Evolutionary conservation across 2,113 vertebrate species (phyloP).

Genomic region (Tychaedon coryphoeus): DNA sequence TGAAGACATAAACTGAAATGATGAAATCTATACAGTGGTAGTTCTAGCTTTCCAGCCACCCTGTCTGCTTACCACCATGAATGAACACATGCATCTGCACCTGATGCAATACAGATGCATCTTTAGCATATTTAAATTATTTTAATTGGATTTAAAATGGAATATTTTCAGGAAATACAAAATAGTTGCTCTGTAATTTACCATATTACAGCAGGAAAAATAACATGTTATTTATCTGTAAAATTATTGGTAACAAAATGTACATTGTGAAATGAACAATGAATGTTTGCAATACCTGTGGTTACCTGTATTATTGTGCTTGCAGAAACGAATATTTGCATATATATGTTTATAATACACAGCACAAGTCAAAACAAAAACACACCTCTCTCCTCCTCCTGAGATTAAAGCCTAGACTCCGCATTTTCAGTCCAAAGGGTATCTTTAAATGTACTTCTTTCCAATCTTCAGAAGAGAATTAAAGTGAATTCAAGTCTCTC

Average conservation of each 20-base stretch:
- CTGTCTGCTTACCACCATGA: neutral
- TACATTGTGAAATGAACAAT: neutral
- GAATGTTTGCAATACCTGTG: conserved; percentile 38
- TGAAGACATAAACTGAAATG: conserved; percentile 49
- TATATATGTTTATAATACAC: conserved; percentile 23
- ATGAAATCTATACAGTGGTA: conserved; percentile 26
- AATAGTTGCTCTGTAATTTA: neutral
- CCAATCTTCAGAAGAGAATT: conserved; percentile 79
- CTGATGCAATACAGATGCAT: neutral
- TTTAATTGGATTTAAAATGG: neutral
- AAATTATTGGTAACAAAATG: neutral
- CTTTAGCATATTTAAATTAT: neutral
- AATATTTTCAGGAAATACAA: neutral
- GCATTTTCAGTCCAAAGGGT: conserved; percentile 68
- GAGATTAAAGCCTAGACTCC: conserved; percentile 61
- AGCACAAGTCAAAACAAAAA: conserved; percentile 35
- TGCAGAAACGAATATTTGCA: conserved; percentile 10
- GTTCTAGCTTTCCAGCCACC: conserved; percentile 6
- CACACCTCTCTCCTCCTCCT: neutral
- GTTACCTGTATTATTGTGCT: neutral
- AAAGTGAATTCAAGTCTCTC: conserved; percentile 80
- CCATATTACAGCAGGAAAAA: neutral
- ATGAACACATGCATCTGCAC: neutral
- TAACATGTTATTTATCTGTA: neutral
- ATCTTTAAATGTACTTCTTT: conserved; percentile 76